Evolutionary conservation across 1,140 invertebrate species (phyloP), one percentile per base, ranked within the genome.

Genomic region (Meloidogyne exigua): DNA sequence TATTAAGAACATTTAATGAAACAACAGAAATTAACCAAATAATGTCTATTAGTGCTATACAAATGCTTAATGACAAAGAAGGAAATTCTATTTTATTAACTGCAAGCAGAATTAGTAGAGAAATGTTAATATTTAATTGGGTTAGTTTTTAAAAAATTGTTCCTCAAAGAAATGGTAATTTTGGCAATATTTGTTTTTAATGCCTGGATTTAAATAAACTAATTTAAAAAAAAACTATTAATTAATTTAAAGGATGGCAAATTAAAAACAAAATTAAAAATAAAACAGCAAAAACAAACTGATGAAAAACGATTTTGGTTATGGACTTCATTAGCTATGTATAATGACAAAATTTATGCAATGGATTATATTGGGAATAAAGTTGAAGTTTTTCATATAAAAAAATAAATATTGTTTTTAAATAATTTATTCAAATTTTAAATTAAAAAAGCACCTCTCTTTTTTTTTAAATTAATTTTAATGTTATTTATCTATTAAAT

Each of bases 311-410:
- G n/a, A 9, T n/a, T 57, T n/a, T 57, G 49, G 49, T n/a, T 57
- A 2, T 57, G 49, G 49, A 57, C 49, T 5, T 18, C 49, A 57
- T 57, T 57, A 57, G n/a, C 49, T 7, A 57, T 57, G 49, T 57
- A 57, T n/a, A n/a, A 57, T 7, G 49, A 57, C 7, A 57, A 57
- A n/a, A 57, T 57, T n/a, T 57, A 57, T 57, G 49, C n/a, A n/a
- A 57, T 57, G 49, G 49, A 57, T 57, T 57, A 57, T 57, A 57
- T 57, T 57, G 49, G 49, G 21, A 57, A 57, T 57, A 57, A 57
- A 57, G 9, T 57, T 57, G 49, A 57, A 57, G 49, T 57, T 57
- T 57, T 57, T 57, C 5, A 57, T 57, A n/a, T 57, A 5, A 57
- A 57, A 57, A 57, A 57, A n/a, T 57, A 7, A n/a, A 57, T n/a